These are phyloP conservation scores for Heterotis niloticus DNA, from an alignment of 2,113 vertebrate species.

Conservation along the genomic window DNA sequence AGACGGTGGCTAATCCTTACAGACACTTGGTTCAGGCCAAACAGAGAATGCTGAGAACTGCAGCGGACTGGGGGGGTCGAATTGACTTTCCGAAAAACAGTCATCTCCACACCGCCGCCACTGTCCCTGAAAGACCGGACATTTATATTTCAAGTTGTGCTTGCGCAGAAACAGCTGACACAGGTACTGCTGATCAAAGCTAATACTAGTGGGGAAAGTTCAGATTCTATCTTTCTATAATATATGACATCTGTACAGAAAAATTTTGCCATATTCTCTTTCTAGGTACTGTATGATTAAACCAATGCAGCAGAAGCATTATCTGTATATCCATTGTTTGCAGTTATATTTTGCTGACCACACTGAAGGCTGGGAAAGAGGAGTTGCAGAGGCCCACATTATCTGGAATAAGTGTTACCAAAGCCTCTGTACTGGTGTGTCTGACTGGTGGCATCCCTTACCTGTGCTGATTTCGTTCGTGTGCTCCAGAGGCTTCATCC, in stretches of 20 bases:
- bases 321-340: no score
- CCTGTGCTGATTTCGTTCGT: slow-evolving; percentile 68
- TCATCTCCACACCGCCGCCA: slow-evolving; percentile 81
- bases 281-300: neutral
- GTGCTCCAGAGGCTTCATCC: slow-evolving; percentile 61
- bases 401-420: no score
- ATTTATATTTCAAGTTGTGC: neutral
- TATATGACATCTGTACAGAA: no score
- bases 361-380: no score
- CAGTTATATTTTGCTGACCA: no score
- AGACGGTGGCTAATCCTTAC: slow-evolving; percentile 52
- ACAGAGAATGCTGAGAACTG: slow-evolving; percentile 86
- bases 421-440: neutral
- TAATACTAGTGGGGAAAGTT: neutral
- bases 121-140: slow-evolving; percentile 62
- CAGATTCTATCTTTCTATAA: neutral
- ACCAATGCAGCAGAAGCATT: no score
- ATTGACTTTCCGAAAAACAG: slow-evolving; percentile 82
- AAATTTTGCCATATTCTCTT: neutral
- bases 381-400: no score
- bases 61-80: slow-evolving; percentile 83
- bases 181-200: neutral
- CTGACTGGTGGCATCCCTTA: slow-evolving; percentile 30
- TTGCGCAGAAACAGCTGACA: neutral
- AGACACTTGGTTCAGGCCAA: slow-evolving; percentile 84